Evolutionary conservation across 2,113 vertebrate species (phyloP).

Genomic region (Forbesichthys papilliferus): DNA sequence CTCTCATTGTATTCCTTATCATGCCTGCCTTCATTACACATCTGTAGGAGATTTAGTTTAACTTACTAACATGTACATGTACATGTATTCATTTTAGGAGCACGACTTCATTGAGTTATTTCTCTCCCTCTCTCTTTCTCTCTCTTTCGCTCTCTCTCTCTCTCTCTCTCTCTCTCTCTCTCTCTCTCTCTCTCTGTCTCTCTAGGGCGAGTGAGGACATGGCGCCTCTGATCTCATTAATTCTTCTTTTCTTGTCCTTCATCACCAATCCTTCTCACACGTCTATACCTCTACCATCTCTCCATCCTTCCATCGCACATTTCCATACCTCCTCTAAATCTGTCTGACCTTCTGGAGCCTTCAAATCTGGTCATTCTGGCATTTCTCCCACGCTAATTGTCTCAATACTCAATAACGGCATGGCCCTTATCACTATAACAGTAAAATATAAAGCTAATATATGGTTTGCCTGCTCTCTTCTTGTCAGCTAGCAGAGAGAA

Average conservation of each 20-base stretch:
- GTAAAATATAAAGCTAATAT: not conserved
- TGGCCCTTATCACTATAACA: too few species aligned
- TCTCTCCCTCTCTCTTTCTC: not conserved
- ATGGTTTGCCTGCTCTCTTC: not conserved
- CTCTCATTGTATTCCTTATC: not conserved
- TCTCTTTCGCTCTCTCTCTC: not conserved
- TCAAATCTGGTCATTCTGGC: too few species aligned
- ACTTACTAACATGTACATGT: not conserved
- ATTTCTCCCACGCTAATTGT: not conserved
- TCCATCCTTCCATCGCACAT: not conserved
- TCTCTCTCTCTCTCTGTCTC: slow-evolving; percentile 2
- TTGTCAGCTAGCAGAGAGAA: not conserved
- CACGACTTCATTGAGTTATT: not conserved
- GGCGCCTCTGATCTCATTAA: not conserved
- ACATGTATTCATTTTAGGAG: not conserved
- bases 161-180: slow-evolving; percentile 3
- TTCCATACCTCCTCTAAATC: not conserved
- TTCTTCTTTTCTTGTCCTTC: not conserved
- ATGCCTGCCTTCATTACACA: not conserved
- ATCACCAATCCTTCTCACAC: not conserved
- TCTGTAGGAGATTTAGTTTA: not conserved
- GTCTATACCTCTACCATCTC: not conserved
- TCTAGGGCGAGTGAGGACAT: not conserved
- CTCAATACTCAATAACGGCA: too few species aligned
- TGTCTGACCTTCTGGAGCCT: not conserved